Conservation (phyloP, 2,888 invertebrate species). For the Nudaria mundana region DNA sequence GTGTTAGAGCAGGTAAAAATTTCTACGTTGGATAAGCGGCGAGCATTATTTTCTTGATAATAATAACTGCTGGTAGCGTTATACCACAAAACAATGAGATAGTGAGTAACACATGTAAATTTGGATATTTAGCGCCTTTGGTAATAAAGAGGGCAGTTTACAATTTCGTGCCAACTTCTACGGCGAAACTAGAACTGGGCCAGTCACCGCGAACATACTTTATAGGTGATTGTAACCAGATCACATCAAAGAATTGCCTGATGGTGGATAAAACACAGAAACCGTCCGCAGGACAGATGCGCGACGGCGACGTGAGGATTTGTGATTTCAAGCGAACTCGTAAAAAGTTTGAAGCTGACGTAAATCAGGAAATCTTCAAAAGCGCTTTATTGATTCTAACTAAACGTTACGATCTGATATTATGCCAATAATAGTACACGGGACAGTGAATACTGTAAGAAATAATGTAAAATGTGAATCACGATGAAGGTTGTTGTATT, state of each 20-base stretch:
- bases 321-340: slow-evolving; percentile 24
- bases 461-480: background rate
- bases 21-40: no score
- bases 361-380: slow-evolving; percentile 10
- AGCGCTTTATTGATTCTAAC: background rate
- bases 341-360: slow-evolving; percentile 28
- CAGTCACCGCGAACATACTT: slow-evolving; percentile 71
- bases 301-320: slow-evolving; percentile 22
- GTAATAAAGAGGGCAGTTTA: slow-evolving; percentile 80
- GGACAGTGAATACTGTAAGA: background rate
- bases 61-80: no score
- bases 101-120: slow-evolving; percentile 36
- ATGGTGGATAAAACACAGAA: slow-evolving; percentile 49
- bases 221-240: slow-evolving; percentile 74
- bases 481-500: slow-evolving; percentile 47
- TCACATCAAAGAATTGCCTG: slow-evolving; percentile 67
- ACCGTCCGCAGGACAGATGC: slow-evolving; percentile 40
- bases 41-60: no score
- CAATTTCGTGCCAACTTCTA: slow-evolving; percentile 76
- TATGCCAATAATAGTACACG: background rate
- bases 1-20: no score
- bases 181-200: slow-evolving; percentile 70
- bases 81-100: no score
- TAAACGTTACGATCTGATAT: background rate
- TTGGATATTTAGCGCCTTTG: slow-evolving; percentile 61